Conservation (phyloP, 2,888 invertebrate genomes). For the Gnatocerus cornutus region DNA sequence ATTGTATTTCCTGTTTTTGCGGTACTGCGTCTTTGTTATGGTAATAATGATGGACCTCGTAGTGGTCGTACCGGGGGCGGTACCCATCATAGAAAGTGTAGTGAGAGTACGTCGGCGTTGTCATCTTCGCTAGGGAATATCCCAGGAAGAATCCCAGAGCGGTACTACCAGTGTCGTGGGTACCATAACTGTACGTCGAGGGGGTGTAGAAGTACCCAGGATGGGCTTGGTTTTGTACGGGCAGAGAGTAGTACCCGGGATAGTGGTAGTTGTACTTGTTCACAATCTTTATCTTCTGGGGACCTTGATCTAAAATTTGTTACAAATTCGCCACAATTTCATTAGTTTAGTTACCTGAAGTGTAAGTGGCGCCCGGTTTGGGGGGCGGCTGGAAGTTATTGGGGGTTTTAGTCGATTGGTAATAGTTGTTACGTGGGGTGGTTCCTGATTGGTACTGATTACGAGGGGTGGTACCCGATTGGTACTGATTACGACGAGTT, state of each 20-base stretch:
- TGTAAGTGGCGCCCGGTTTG: conserved; percentile 2
- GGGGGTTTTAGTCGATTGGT: not conserved
- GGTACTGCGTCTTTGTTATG: conserved; percentile 57
- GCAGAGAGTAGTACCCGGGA: conserved; percentile 40
- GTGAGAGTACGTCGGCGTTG: conserved; percentile 61
- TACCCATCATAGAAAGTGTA: conserved; percentile 59
- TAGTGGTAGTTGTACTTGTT: conserved; percentile 44
- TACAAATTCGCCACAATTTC: not conserved
- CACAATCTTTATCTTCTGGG: conserved; percentile 24
- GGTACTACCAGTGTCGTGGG: conserved; percentile 61
- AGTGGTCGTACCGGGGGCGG: conserved; percentile 63
- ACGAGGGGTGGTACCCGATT: conserved; percentile 6
- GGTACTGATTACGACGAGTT: conserved; percentile 1
- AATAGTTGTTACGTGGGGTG: not conserved
- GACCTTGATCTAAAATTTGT: conserved; percentile 32
- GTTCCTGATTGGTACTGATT: too few species aligned
- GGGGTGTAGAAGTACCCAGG: conserved; percentile 49
- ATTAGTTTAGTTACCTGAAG: not conserved
- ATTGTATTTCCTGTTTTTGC: conserved; percentile 60
- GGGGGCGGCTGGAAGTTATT: not conserved
- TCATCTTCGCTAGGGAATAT: conserved; percentile 61
- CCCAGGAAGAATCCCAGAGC: conserved; percentile 64
- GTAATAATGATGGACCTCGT: conserved; percentile 68
- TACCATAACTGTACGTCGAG: conserved; percentile 58
- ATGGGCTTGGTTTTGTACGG: conserved; percentile 17